Evolutionary conservation across 2,888 invertebrate genomes (phyloP).

Genomic region (Pammene fasciana): DNA sequence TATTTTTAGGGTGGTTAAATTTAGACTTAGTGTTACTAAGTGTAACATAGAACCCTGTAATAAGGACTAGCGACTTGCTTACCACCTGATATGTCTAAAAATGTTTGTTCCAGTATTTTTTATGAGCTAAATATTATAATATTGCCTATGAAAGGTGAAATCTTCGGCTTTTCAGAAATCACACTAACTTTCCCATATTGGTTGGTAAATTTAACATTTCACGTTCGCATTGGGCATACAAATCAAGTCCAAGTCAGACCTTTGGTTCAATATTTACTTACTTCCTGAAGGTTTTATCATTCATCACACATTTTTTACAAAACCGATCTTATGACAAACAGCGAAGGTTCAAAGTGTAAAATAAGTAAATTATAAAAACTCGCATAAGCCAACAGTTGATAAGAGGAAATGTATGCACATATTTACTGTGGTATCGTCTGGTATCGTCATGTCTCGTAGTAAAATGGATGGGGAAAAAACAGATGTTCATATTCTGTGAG

Average conservation of each 20-base stretch:
- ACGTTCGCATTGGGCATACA: conserved; percentile 15
- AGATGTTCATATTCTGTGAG: conserved; percentile 31
- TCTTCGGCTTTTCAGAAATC: no score
- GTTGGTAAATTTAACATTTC: conserved; percentile 32
- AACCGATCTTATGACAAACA: conserved; percentile 5
- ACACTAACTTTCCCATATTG: conserved; percentile 1
- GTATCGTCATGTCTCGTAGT: conserved; percentile 26
- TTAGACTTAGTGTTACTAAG: no score
- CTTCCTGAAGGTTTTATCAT: background rate
- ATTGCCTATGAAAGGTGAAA: no score
- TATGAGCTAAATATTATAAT: no score
- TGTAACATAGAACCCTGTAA: no score
- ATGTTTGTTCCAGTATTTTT: no score
- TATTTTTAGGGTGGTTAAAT: no score
- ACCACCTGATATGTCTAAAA: no score
- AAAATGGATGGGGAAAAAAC: conserved; percentile 36
- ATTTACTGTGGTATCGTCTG: conserved; percentile 27
- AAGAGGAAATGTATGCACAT: conserved; percentile 37
- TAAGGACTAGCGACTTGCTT: no score
- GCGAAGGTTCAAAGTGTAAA: background rate
- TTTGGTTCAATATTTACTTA: background rate
- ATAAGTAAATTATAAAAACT: background rate
- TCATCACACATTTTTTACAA: background rate
- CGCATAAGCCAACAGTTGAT: background rate
- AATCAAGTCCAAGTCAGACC: conserved; percentile 24